Conservation (phyloP, 2,113 vertebrate species). For the Callocephalon fimbriatum region DNA sequence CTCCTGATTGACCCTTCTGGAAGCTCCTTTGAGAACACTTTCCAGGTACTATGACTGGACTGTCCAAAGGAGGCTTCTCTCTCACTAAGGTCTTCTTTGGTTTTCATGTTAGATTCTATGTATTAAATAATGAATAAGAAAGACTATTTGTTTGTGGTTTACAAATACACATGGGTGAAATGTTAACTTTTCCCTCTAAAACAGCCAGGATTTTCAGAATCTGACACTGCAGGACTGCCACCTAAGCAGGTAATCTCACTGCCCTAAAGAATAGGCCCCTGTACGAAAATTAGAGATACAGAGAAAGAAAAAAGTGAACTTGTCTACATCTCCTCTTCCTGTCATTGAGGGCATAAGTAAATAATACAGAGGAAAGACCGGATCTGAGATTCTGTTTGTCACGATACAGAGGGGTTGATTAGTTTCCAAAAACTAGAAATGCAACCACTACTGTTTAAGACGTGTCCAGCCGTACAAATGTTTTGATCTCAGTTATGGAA, state of each 20-base stretch:
- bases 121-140: slow-evolving; percentile 11
- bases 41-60: not conserved
- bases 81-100: not conserved
- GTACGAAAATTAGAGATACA: not conserved
- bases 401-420: not conserved
- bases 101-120: not conserved
- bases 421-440: not conserved
- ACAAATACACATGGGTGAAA: not conserved
- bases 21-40: not conserved
- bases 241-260: not conserved
- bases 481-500: not conserved
- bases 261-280: not conserved
- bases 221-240: not conserved
- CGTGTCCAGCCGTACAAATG: not conserved
- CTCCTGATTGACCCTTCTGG: not conserved
- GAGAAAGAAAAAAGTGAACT: not conserved
- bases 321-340: not conserved
- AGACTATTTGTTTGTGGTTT: not conserved
- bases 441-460: not conserved
- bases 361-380: not conserved
- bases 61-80: not conserved
- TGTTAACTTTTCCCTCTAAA: not conserved
- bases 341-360: not conserved
- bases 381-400: not conserved
- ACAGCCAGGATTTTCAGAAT: not conserved